Evolutionary conservation across 2,888 invertebrate genomes (phyloP).

Genomic region (Icerya purchasi): DNA sequence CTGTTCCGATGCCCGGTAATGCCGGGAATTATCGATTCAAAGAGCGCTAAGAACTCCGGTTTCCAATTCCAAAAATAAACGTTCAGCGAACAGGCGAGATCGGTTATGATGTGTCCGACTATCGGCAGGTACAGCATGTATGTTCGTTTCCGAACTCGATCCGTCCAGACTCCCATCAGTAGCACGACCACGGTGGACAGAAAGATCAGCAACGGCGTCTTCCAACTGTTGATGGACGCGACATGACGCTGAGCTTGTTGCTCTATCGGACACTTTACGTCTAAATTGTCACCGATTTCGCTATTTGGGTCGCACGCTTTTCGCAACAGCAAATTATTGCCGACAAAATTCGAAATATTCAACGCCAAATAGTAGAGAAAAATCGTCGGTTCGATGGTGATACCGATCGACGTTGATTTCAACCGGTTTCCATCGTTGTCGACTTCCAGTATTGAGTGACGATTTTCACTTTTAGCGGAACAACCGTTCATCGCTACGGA

Average conservation of each 20-base stretch:
- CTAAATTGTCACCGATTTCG: constrained; percentile 13
- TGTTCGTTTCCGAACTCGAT: constrained; percentile 6
- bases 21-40: constrained; percentile 17
- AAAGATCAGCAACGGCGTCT: constrained; percentile 1
- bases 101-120: constrained; percentile 16
- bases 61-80: constrained; percentile 18
- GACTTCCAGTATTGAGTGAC: too few relatives aligned
- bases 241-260: constrained; percentile 16
- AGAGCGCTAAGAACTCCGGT: constrained; percentile 16
- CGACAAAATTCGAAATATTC: constrained; percentile 9
- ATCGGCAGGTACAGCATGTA: constrained; percentile 15
- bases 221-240: constrained; percentile 11
- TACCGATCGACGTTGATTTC: not conserved
- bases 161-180: constrained; percentile 1
- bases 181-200: constrained; percentile 5
- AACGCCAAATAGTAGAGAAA: constrained; percentile 13
- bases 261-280: not conserved
- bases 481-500: too few relatives aligned
- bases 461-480: too few relatives aligned
- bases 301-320: constrained; percentile 12
- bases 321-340: constrained; percentile 10
- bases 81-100: constrained; percentile 16
- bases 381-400: constrained; percentile 15
- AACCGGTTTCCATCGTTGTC: too few relatives aligned
- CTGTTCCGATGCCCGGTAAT: constrained; percentile 17